Evolutionary conservation across 1,140 invertebrate genomes (phyloP).

Genomic region (Eumaeus atala): DNA sequence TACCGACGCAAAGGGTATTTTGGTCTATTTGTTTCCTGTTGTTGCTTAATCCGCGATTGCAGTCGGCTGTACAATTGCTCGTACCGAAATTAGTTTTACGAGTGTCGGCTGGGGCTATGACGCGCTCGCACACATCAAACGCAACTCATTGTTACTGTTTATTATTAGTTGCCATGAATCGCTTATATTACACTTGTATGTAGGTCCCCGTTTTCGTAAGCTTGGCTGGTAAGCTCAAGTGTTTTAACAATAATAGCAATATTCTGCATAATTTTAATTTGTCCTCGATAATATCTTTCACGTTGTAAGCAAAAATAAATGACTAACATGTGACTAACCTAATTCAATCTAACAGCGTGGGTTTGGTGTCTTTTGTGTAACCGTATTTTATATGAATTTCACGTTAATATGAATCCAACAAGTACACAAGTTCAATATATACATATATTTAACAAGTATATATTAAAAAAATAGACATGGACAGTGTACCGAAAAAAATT

Average conservation of each 20-base stretch:
- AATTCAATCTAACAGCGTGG: neutral
- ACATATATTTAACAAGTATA: too few species aligned
- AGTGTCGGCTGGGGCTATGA: slow-evolving; percentile 49
- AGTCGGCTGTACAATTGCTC: slow-evolving; percentile 41
- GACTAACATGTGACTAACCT: neutral
- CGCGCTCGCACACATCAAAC: slow-evolving; percentile 55
- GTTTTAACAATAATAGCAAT: slow-evolving; percentile 11
- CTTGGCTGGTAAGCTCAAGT: slow-evolving; percentile 32
- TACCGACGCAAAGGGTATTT: slow-evolving; percentile 25
- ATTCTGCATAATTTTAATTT: slow-evolving; percentile 1
- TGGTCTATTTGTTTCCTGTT: slow-evolving; percentile 31
- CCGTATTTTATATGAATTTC: too few species aligned
- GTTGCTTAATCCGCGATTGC: slow-evolving; percentile 37
- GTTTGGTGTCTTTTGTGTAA: too few species aligned
- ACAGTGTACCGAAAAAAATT: too few species aligned
- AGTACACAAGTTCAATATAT: too few species aligned
- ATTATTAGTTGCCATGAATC: slow-evolving; percentile 62
- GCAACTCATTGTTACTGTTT: slow-evolving; percentile 63
- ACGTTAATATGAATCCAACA: too few species aligned
- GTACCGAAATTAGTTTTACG: slow-evolving; percentile 63
- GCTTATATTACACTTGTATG: slow-evolving; percentile 50
- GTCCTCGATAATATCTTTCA: neutral
- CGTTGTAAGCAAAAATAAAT: neutral
- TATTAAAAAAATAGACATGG: too few species aligned
- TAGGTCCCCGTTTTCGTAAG: slow-evolving; percentile 50